Evolutionary conservation across 2,888 invertebrate genomes (phyloP).

Genomic region (Amaurobius ferox): DNA sequence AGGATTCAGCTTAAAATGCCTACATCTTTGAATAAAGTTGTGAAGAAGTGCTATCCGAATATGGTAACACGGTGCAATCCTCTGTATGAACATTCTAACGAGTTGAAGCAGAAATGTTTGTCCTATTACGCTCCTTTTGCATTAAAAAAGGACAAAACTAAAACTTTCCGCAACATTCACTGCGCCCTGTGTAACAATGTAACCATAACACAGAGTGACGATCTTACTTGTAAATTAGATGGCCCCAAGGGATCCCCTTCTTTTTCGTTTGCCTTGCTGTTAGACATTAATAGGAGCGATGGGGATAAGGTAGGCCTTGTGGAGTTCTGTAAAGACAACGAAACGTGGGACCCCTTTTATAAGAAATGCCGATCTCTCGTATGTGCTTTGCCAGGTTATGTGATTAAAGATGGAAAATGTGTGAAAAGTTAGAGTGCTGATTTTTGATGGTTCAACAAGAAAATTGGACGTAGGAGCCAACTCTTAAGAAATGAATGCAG

Average conservation of each 20-base stretch:
- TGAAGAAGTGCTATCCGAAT: constrained; percentile 22
- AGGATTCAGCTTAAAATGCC: not conserved
- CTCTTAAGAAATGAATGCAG: too few species aligned
- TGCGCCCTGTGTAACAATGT: constrained; percentile 25
- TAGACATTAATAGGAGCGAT: constrained; percentile 6
- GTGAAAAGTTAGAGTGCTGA: too few species aligned
- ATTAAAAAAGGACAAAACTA: not conserved
- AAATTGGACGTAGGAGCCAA: too few species aligned
- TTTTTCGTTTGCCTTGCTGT: not conserved
- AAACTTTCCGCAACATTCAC: constrained; percentile 22
- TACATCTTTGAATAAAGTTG: not conserved
- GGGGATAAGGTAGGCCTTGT: not conserved
- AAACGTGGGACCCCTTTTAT: constrained; percentile 14
- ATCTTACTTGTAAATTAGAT: not conserved
- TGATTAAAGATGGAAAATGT: not conserved
- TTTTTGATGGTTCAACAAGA: too few species aligned
- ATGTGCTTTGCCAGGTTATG: not conserved
- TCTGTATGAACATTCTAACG: too few species aligned
- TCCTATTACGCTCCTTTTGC: constrained; percentile 10
- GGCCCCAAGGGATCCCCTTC: not conserved
- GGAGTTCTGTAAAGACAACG: not conserved
- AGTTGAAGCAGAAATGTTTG: not conserved
- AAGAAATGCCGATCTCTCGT: constrained; percentile 20
- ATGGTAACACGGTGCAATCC: constrained; percentile 76
- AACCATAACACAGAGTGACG: not conserved